Base-by-base conservation (phyloP, 2,888 invertebrate species). In the Mimumesa dahlbomi region DNA sequence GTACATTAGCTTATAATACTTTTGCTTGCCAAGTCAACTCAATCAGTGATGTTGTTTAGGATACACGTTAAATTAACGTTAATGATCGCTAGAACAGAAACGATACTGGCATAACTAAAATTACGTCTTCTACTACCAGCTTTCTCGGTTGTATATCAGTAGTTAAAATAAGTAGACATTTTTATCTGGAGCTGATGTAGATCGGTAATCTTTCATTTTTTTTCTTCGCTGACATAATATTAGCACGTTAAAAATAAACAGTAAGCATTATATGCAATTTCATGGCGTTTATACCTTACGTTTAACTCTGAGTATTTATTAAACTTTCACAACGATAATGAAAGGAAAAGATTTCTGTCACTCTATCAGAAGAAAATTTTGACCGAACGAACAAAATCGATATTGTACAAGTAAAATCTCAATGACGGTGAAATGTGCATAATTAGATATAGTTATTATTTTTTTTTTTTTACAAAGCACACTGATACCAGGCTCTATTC, bases 1-100 rank as follows among this genome's bases (percentile, higher is more conserved):
- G 82, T 84, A 84, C 81, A 84, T 77, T 79, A 82, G 76, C 71
- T 83, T 82, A 75, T 76, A 70, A 77, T 69, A 69, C 56, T 73
- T 69, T 56, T 29, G 7, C 46, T 42, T 66, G 21, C 45, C 52
- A 34, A 66, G 48, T 66, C 16, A 69, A 69, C 46, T 40, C 38
- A 64, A 64, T 56, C 14, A 42, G 42, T 50, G n/a, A n/a, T n/a
- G n/a, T n/a, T n/a, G n/a, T n/a, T n/a, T 54, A 16, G 61, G 34
- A 36, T 42, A 49, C 48, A 18, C 29, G 36, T 46, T 50, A 25
- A 56, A 22, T 34, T 18, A 57, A 46, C 36, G 21, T 21, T n/a
- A 36, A 29, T 3, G 21, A 19, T n/a, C 2, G n/a, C 18, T 52
- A 13, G 3, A 53, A 21, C 0, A 21, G 64, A 52, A n/a, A 43